Evolutionary conservation across 1,140 invertebrate species (phyloP).

Genomic region (Caenorhabditis latens): DNA sequence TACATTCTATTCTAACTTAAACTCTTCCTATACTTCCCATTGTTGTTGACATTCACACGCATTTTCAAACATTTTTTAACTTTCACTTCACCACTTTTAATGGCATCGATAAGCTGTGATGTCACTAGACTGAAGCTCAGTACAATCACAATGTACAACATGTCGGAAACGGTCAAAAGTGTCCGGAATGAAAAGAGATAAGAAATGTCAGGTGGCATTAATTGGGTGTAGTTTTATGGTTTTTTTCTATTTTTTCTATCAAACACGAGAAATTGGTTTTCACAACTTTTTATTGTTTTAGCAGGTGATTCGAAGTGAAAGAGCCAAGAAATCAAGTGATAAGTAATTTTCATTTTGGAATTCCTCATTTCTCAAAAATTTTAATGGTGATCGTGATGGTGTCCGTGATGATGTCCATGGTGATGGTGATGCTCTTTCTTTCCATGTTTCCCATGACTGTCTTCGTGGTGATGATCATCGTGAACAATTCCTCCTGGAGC

Average conservation of each 20-base stretch:
- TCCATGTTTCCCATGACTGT: slow-evolving; percentile 1
- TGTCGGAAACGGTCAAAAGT: not conserved
- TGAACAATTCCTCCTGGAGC: slow-evolving; percentile 29
- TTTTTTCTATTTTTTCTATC: not conserved
- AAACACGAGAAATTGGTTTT: not conserved
- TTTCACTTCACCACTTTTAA: not conserved
- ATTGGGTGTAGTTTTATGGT: not conserved
- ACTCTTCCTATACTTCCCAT: not conserved
- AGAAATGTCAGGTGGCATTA: not conserved
- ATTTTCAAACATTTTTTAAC: slow-evolving; percentile 24
- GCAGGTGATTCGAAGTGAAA: too few relatives aligned
- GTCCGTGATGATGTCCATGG: not conserved
- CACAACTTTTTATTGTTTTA: not conserved
- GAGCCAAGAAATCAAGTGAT: not conserved
- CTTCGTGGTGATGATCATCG: slow-evolving; percentile 21
- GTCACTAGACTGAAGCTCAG: slow-evolving; percentile 29
- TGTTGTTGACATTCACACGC: slow-evolving; percentile 29
- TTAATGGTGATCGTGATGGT: not conserved
- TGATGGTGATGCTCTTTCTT: slow-evolving; percentile 13
- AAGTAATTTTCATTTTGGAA: not conserved
- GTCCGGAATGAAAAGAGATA: not conserved
- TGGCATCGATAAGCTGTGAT: slow-evolving; percentile 16
- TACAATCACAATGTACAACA: not conserved
- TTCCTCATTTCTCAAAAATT: not conserved
- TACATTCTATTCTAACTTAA: not conserved